A percentile compares a stretch with the other conserved stretches of the same genome.
Evolutionary conservation across 1,140 invertebrate species (phyloP).

Genomic region (Xylocopa sonorina): DNA sequence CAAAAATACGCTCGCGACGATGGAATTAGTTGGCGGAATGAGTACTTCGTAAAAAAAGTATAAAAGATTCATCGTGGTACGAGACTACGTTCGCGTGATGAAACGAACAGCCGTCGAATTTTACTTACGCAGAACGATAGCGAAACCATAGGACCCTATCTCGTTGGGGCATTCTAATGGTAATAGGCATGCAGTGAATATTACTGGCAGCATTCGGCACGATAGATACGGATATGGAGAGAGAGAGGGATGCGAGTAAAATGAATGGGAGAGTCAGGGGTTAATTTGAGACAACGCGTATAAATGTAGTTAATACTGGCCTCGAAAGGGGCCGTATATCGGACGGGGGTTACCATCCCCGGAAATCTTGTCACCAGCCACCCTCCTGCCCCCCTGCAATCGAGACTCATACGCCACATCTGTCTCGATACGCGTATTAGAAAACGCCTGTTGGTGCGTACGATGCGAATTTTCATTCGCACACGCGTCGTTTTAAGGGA

Average conservation of each 20-base stretch:
- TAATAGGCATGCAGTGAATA: constrained; percentile 44
- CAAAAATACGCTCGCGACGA: background rate
- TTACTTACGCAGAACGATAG: background rate
- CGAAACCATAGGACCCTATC: constrained; percentile 14
- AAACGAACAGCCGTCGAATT: background rate
- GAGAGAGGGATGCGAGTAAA: constrained; percentile 40
- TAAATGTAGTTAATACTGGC: constrained; percentile 64
- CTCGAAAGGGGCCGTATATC: constrained; percentile 42
- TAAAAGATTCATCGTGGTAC: background rate
- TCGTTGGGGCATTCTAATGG: constrained; percentile 27
- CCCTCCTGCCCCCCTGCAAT: constrained; percentile 68
- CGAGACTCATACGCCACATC: constrained; percentile 68
- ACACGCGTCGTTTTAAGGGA: constrained; percentile 69
- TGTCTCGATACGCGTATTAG: constrained; percentile 61
- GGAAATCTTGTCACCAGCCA: constrained; percentile 67
- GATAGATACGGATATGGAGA: constrained; percentile 40
- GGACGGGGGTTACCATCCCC: constrained; percentile 64
- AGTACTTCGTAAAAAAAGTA: too few relatives aligned
- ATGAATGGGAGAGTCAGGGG: constrained; percentile 40
- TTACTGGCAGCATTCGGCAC: constrained; percentile 28
- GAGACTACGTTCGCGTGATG: background rate
- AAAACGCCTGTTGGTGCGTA: constrained; percentile 19
- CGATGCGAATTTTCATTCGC: constrained; percentile 36
- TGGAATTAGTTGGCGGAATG: background rate
- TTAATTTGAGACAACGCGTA: constrained; percentile 49